phyloP scores from a whole-genome alignment of 2,797 vertebrate genomes.

The Chelonia mydas region DNA sequence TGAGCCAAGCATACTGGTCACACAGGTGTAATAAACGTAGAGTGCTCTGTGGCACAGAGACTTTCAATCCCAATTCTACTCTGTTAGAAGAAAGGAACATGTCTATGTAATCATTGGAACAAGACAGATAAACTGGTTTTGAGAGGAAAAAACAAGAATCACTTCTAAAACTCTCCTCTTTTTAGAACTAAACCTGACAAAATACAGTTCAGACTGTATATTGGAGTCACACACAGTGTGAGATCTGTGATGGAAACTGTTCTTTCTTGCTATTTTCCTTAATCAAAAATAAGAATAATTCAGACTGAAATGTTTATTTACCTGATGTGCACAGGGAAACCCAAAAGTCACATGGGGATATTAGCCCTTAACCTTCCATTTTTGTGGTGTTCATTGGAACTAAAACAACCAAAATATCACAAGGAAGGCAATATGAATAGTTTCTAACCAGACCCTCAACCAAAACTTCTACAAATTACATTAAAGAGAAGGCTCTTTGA shows the following conservation, averaged over 20 bases:
- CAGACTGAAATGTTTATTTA: neutral
- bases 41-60: neutral
- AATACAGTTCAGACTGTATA: neutral
- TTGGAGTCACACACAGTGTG: neutral
- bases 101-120: neutral
- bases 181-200: neutral
- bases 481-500: neutral
- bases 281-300: neutral
- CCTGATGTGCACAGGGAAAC: neutral
- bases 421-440: neutral
- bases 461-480: neutral
- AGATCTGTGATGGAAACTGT: neutral
- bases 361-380: neutral
- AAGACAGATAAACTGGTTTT: neutral
- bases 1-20: neutral
- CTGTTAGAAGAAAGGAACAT: neutral
- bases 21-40: slow-evolving; percentile 62
- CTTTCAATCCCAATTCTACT: slow-evolving; percentile 35
- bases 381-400: neutral
- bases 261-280: neutral
- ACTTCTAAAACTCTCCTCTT: neutral
- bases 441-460: neutral
- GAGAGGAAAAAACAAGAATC: neutral
- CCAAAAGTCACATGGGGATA: rapidly evolving
- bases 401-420: neutral